Percentiles rank a stretch among this genome's conserved stretches.
These are phyloP conservation scores for Neopelma chrysocephalum DNA, from an alignment of 2,797 vertebrate genomes.

Conservation along the genomic window DNA sequence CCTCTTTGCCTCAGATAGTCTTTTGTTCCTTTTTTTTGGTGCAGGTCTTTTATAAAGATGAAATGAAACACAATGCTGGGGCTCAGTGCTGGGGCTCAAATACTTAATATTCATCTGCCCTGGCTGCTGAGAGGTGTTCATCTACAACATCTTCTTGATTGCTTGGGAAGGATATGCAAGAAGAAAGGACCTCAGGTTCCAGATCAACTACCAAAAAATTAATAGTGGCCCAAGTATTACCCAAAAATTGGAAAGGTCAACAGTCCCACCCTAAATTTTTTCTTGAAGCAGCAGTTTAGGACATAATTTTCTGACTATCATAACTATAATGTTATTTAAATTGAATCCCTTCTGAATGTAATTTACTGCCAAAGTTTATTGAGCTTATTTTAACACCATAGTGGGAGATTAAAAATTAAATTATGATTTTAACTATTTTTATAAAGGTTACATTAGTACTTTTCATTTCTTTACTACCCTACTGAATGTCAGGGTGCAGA, in stretches of 20 bases:
- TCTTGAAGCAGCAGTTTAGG: background rate
- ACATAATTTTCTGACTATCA: slow-evolving; percentile 14
- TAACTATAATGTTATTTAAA: slow-evolving; percentile 52
- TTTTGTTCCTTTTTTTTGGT: background rate
- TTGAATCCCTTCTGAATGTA: slow-evolving; percentile 8
- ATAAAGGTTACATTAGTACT: slow-evolving; percentile 71
- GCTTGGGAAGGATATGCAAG: background rate
- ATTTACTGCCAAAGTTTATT: slow-evolving; percentile 56
- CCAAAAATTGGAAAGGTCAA: slow-evolving; percentile 1
- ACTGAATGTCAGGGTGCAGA: slow-evolving; percentile 70
- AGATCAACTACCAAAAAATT: background rate
- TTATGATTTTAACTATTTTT: slow-evolving; percentile 72
- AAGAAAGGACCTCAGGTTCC: background rate
- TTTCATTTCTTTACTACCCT: slow-evolving; percentile 72
- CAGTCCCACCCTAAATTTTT: background rate
- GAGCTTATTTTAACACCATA: slow-evolving; percentile 67
- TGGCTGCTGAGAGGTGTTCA: background rate
- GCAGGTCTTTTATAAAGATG: background rate
- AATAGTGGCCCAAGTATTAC: background rate
- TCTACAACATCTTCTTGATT: background rate
- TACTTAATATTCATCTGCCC: background rate
- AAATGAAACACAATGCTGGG: background rate
- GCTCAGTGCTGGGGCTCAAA: background rate
- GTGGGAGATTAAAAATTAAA: slow-evolving; percentile 72
- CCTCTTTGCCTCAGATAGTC: background rate